Conservation (phyloP, 2,113 vertebrate genomes). For the Eupsittula cactorum region DNA sequence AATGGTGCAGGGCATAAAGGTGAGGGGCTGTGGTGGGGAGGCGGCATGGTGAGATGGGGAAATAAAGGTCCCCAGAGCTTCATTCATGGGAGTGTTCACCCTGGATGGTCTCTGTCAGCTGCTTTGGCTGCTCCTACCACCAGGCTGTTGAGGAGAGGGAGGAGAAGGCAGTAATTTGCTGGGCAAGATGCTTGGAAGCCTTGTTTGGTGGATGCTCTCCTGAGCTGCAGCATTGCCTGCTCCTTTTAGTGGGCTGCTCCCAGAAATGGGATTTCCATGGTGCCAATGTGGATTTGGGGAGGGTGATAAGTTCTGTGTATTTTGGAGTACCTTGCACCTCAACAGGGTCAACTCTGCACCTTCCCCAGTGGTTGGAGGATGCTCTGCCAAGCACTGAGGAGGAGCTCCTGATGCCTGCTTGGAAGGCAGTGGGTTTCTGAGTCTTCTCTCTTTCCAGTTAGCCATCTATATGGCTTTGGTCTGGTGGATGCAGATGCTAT, state of each 20-base stretch:
- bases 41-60: background rate
- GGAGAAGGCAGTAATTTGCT: background rate
- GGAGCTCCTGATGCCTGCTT: background rate
- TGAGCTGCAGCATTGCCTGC: background rate
- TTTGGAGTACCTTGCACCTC: background rate
- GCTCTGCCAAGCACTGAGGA: background rate
- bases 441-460: conserved; percentile 83
- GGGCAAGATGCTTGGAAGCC: background rate
- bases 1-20: conserved; percentile 89
- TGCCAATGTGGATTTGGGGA: background rate
- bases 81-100: rapidly evolving
- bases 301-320: background rate
- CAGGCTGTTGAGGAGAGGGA: background rate
- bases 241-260: background rate
- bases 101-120: background rate
- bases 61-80: background rate
- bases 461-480: conserved; percentile 94
- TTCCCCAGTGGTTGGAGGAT: background rate
- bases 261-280: background rate
- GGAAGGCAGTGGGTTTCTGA: conserved; percentile 56
- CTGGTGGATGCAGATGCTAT: conserved; percentile 92
- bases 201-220: background rate
- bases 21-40: background rate
- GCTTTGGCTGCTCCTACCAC: background rate
- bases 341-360: background rate